Conservation (phyloP, 1,140 invertebrate genomes). For the Bombus confusus region DNA sequence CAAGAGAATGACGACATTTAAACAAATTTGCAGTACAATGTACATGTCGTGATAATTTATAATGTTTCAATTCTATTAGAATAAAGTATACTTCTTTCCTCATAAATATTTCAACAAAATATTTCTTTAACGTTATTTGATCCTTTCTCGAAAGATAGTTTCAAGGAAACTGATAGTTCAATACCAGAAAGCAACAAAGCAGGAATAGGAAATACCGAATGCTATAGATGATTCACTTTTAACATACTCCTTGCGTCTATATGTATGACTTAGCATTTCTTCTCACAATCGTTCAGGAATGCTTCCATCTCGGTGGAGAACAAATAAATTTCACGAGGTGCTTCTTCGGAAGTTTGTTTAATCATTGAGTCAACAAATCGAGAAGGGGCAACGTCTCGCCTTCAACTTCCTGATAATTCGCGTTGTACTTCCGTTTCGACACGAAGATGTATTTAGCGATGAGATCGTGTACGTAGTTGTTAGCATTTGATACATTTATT, state of each 20-base stretch:
- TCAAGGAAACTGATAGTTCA: background rate
- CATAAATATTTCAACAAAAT: background rate
- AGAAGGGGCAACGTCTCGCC: background rate
- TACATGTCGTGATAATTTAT: too few relatives aligned
- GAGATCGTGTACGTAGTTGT: background rate
- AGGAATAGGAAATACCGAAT: too few relatives aligned
- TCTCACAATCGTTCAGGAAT: background rate
- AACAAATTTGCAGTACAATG: too few relatives aligned
- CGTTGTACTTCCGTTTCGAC: background rate
- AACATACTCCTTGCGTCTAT: background rate
- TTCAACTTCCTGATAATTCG: background rate
- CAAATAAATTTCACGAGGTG: background rate
- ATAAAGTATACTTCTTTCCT: background rate
- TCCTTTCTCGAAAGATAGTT: background rate
- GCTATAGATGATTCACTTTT: background rate
- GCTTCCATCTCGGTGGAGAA: background rate
- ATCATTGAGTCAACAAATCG: background rate
- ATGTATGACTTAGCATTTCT: background rate
- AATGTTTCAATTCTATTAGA: background rate
- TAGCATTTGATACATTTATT: too few relatives aligned
- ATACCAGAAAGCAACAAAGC: background rate
- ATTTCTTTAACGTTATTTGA: background rate
- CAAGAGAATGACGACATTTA: too few relatives aligned
- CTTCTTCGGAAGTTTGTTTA: conserved; percentile 5
- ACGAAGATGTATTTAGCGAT: background rate